Evolutionary conservation across 2,797 vertebrate species (phyloP), one percentile per base, ranked within the genome.

Genomic region (Urophycis tenuis): DNA sequence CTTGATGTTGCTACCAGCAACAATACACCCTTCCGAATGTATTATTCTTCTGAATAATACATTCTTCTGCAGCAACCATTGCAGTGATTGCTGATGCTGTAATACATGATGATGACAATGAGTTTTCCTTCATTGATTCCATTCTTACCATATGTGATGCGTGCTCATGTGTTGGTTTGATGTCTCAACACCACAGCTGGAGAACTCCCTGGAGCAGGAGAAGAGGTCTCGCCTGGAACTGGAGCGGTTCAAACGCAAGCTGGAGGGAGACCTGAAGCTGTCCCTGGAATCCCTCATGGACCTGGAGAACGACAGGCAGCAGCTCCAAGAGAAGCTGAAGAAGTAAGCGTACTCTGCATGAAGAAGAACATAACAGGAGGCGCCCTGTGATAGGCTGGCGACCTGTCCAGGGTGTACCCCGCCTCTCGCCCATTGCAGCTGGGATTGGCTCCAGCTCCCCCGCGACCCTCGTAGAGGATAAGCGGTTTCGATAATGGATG

Each of bases 191-290:
- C n/a, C n/a, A 64, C 85, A 98, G 97, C 91, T 98, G 87, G 96
- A 98, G 89, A 92, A 95, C 35, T 96, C 95, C 9, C 89, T 98
- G 83, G 96, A 98, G 80, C 96, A 98, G 88, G 96, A 98, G 85
- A 98, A 96, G 91, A 98, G 97, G 81, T 25, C 97, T 72, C 94
- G 95, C 34, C 92, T 98, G 94, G 96, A 98, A 82, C 91, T 95
- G 32, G 97, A 98, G 85, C 93, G 96, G 77, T 91, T 90, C 76
- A 95, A 90, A 83, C 94, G 96, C 76, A 98, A 98, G 84, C 93
- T 98, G 1, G 96, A 98, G 89, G 97, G 96, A 22, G 97, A 98
- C 88, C 87, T 98, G 75, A 98, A 98, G 78, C 85, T 97, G 82
- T 94, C 95, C 0, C 85, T 96, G 81, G 96, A 97, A 82, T 94